Conservation (phyloP, 2,888 invertebrate genomes). For the Gasteruption jaculator region DNA sequence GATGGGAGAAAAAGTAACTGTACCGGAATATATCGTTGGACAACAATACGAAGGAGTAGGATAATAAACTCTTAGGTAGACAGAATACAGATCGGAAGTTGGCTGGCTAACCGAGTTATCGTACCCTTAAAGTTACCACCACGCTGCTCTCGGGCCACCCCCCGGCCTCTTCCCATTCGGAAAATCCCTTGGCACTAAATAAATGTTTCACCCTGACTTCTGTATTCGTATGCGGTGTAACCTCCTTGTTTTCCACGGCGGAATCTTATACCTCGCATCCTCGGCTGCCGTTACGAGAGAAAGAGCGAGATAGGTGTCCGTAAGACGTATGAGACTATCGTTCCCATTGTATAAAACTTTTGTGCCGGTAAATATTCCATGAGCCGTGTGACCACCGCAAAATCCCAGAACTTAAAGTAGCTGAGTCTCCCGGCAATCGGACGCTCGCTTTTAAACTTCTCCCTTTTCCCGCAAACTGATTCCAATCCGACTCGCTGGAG, state of each 20-base stretch:
- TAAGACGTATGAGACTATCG: slow-evolving; percentile 30
- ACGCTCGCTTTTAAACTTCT: slow-evolving; percentile 33
- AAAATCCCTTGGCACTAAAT: slow-evolving; percentile 47
- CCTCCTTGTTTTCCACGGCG: too few relatives aligned
- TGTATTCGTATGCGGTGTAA: slow-evolving; percentile 42
- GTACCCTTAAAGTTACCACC: slow-evolving; percentile 32
- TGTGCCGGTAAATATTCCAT: slow-evolving; percentile 34
- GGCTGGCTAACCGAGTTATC: slow-evolving; percentile 46
- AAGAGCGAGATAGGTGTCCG: slow-evolving; percentile 21
- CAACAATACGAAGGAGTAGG: too few relatives aligned
- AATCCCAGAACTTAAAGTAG: slow-evolving; percentile 21
- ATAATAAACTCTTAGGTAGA: slow-evolving; percentile 46
- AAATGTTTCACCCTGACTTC: slow-evolving; percentile 45
- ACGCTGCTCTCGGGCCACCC: background rate
- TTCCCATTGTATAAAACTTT: slow-evolving; percentile 29
- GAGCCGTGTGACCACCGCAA: slow-evolving; percentile 24
- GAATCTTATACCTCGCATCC: too few relatives aligned
- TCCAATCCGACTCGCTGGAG: too few relatives aligned
- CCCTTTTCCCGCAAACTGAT: slow-evolving; percentile 25
- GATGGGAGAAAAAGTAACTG: too few relatives aligned
- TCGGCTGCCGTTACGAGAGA: too few relatives aligned
- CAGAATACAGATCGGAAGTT: slow-evolving; percentile 48
- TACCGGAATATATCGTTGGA: too few relatives aligned
- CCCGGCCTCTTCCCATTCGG: slow-evolving; percentile 33
- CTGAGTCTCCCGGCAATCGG: slow-evolving; percentile 23